Evolutionary conservation across 2,113 vertebrate species (phyloP).

Genomic region (Tauraco erythrolophus): DNA sequence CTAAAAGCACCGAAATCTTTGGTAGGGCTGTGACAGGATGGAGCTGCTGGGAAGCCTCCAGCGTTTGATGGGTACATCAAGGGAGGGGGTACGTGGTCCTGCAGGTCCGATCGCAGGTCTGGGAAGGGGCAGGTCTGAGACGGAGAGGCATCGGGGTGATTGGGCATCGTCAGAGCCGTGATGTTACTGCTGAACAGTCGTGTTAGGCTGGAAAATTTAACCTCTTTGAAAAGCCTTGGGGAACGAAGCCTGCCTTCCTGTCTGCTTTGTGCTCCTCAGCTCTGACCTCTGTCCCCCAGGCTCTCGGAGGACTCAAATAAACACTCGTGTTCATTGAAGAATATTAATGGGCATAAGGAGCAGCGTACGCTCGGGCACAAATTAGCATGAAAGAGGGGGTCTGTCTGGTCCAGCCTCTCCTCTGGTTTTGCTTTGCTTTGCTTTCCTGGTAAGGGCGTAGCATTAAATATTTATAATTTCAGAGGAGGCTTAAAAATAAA

Average conservation of each 20-base stretch:
- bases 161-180: not conserved
- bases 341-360: not conserved
- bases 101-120: accelerated
- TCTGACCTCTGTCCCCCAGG: not conserved
- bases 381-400: not conserved
- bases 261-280: not conserved
- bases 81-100: not conserved
- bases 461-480: slow-evolving; percentile 62
- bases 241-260: not conserved
- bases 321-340: not conserved
- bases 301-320: not conserved
- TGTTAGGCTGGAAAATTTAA: not conserved
- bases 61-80: not conserved
- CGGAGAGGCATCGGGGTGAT: accelerated
- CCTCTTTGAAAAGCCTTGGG: not conserved
- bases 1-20: not conserved
- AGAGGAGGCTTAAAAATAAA: slow-evolving; percentile 62
- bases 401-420: not conserved
- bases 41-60: not conserved
- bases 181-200: accelerated
- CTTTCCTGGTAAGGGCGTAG: not conserved
- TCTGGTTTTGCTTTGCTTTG: not conserved
- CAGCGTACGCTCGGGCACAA: not conserved
- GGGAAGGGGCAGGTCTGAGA: not conserved
- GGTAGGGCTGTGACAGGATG: not conserved